These are phyloP conservation scores for Hydriomena furcata DNA, from an alignment of 2,888 invertebrate genomes.

Conservation along the genomic window DNA sequence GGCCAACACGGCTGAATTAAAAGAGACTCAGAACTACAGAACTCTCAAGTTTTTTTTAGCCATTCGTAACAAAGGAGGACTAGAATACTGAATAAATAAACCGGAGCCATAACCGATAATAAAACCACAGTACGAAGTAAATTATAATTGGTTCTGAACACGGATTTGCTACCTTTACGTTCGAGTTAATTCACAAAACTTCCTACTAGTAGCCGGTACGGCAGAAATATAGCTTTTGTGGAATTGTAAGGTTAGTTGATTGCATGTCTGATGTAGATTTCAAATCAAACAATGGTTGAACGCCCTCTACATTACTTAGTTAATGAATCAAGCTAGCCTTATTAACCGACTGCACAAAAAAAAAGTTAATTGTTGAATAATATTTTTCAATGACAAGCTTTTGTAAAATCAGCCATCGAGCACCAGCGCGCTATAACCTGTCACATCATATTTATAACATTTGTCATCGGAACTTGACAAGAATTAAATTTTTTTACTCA, in stretches of 20 bases:
- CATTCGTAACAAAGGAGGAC: background rate
- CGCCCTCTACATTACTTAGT: background rate
- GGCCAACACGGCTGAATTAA: too few species aligned
- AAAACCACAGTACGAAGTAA: background rate
- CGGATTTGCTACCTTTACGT: constrained; percentile 2
- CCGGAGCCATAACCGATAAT: background rate
- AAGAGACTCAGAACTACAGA: too few species aligned
- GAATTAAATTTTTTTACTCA: too few species aligned
- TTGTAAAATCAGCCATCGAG: too few species aligned
- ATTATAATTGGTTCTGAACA: constrained; percentile 7
- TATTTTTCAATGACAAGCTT: too few species aligned
- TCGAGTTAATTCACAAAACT: constrained; percentile 1
- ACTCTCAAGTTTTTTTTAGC: background rate
- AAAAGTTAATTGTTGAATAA: too few species aligned
- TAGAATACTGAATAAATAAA: background rate
- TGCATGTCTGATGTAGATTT: constrained; percentile 3
- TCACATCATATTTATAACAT: too few species aligned
- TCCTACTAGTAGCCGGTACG: background rate
- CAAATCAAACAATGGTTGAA: background rate
- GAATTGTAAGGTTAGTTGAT: constrained; percentile 5
- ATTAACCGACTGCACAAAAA: too few species aligned
- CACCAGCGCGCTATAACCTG: too few species aligned
- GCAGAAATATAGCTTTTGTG: background rate
- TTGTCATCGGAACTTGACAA: too few species aligned
- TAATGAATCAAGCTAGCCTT: background rate